Conservation (phyloP, 2,113 vertebrate genomes). For the Aegithalos caudatus region DNA sequence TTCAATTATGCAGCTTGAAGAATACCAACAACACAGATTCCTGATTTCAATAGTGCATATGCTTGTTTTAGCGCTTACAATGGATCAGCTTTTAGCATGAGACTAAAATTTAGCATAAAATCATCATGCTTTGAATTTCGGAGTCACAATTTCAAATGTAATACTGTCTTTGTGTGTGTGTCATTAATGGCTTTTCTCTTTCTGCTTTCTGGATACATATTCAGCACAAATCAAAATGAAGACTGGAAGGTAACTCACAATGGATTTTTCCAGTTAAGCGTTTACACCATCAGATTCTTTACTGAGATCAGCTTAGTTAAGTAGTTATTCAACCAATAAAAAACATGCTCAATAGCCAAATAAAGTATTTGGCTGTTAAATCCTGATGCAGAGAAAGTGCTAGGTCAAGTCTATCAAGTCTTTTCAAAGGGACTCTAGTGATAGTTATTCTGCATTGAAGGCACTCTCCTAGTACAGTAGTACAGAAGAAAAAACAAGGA, state of each 20-base stretch:
- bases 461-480: not conserved
- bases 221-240: not conserved
- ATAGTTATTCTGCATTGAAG: not conserved
- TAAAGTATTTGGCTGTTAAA: not conserved
- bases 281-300: not conserved
- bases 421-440: not conserved
- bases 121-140: not conserved
- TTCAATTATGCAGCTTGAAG: constrained; percentile 44
- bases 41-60: not conserved
- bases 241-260: not conserved
- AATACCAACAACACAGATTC: constrained; percentile 17
- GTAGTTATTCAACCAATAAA: not conserved
- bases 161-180: not conserved
- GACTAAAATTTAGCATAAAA: not conserved
- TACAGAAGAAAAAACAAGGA: not conserved
- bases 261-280: not conserved
- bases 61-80: constrained; percentile 12
- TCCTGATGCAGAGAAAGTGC: not conserved
- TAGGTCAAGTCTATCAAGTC: not conserved
- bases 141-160: not conserved
- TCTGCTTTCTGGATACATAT: not conserved
- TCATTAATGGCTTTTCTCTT: not conserved
- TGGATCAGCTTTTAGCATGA: constrained; percentile 2
- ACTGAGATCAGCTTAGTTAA: not conserved
- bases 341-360: not conserved